These are phyloP conservation scores for Papilio elwesi DNA, from an alignment of 2,888 invertebrate species.

Conservation along the genomic window DNA sequence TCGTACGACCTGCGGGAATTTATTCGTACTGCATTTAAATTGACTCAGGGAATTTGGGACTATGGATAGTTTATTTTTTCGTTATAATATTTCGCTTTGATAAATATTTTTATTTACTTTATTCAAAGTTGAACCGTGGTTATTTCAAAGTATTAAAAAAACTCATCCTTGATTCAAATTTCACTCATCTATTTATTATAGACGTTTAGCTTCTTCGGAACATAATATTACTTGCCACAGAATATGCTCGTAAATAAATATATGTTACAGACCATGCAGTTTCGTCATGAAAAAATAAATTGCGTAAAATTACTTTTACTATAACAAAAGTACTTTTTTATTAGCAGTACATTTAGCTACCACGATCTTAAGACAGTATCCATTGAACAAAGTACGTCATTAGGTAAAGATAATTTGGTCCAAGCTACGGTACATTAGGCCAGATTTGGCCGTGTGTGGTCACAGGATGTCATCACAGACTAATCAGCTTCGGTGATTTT, in stretches of 20 bases:
- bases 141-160: background rate
- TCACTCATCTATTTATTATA: too few species aligned
- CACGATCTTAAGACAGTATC: slow-evolving; percentile 1
- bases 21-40: slow-evolving; percentile 51
- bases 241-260: too few species aligned
- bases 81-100: slow-evolving; percentile 3
- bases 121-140: background rate
- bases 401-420: slow-evolving; percentile 41
- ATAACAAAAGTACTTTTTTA: too few species aligned
- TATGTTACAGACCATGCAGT: too few species aligned
- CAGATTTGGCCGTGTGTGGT: slow-evolving; percentile 50
- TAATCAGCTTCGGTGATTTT: slow-evolving; percentile 62
- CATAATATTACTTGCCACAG: too few species aligned
- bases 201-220: too few species aligned
- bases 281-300: too few species aligned
- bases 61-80: slow-evolving; percentile 41
- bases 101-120: slow-evolving; percentile 1
- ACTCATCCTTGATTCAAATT: too few species aligned
- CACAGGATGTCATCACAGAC: slow-evolving; percentile 58
- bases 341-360: too few species aligned
- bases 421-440: slow-evolving; percentile 49
- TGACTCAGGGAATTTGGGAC: slow-evolving; percentile 61
- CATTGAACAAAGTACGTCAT: background rate
- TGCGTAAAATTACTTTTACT: too few species aligned
- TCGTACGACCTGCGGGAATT: slow-evolving; percentile 50